These are phyloP conservation scores for Prionailurus bengalensis DNA, from an alignment of 2,113 vertebrate genomes.

Conservation along the genomic window DNA sequence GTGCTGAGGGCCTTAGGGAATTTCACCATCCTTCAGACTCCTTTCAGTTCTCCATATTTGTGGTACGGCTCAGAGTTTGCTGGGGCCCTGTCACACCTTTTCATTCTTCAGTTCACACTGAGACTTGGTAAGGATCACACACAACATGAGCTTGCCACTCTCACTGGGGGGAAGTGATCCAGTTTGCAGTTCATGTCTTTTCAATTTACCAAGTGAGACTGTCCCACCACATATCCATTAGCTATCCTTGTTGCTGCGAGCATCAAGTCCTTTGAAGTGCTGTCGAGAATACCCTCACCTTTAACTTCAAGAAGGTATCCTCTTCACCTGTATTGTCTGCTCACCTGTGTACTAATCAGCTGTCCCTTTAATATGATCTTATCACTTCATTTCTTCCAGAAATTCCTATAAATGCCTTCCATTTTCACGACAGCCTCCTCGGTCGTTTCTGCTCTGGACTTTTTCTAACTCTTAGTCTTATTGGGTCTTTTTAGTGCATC, in stretches of 20 bases:
- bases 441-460: background rate
- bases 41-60: background rate
- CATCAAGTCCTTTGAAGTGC: background rate
- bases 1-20: background rate
- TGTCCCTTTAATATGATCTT: background rate
- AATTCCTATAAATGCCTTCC: background rate
- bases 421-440: background rate
- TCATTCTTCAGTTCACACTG: background rate
- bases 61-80: background rate
- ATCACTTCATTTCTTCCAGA: background rate
- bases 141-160: background rate
- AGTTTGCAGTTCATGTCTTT: background rate
- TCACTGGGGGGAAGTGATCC: background rate
- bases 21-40: background rate
- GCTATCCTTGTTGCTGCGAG: background rate
- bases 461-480: background rate
- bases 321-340: background rate
- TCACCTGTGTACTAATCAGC: background rate
- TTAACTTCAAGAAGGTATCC: background rate
- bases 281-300: background rate
- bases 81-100: background rate
- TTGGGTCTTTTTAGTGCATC: background rate
- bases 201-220: background rate
- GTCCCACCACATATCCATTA: background rate
- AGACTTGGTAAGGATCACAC: background rate